phyloP scores from a whole-genome alignment of 1,140 invertebrate species.

The Drosophila lacertosa region DNA sequence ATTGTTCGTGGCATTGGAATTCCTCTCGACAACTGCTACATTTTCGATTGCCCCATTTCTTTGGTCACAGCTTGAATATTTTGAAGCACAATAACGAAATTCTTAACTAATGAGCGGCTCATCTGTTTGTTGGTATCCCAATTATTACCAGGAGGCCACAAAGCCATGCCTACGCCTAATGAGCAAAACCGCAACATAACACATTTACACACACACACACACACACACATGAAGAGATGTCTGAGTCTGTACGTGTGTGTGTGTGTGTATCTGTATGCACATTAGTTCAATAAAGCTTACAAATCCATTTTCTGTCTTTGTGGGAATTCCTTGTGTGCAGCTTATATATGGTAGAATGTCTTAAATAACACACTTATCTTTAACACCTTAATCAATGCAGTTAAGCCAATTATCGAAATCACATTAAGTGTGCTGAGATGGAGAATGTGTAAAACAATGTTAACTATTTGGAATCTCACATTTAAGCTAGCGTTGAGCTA shows the following conservation, averaged over 20 bases:
- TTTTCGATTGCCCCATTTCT: background rate
- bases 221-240: background rate
- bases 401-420: no score
- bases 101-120: slow-evolving; percentile 5
- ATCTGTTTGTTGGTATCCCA: slow-evolving; percentile 1
- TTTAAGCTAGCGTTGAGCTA: background rate
- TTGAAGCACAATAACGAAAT: background rate
- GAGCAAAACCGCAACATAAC: background rate
- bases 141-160: slow-evolving; percentile 1
- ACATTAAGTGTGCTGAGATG: no score
- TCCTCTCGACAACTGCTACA: background rate
- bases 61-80: background rate
- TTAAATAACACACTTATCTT: no score
- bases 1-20: background rate
- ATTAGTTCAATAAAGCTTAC: background rate
- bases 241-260: background rate
- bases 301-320: background rate
- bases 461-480: no score
- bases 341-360: no score
- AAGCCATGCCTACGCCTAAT: slow-evolving; percentile 2
- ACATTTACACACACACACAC: background rate
- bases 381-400: no score
- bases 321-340: no score
- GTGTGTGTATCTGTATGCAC: background rate
- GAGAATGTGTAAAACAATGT: no score